Evolutionary conservation across 2,888 invertebrate genomes (phyloP).

Genomic region (Ephialtes manifestator): DNA sequence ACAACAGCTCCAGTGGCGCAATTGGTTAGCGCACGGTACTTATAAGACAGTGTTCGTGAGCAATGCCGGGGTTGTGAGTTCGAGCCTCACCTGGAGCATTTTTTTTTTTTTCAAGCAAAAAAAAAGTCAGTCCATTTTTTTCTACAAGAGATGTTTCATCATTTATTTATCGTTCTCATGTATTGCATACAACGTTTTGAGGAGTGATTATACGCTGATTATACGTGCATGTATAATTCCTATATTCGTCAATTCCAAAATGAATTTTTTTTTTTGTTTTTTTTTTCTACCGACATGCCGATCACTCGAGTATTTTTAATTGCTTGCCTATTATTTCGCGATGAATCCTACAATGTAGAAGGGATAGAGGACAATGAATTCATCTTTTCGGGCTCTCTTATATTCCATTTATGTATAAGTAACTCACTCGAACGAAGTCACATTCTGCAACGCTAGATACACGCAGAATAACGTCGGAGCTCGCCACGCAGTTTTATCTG

Average conservation of each 20-base stretch:
- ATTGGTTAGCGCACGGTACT: constrained; percentile 99
- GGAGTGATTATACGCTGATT: constrained; percentile 14
- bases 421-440: constrained; percentile 6
- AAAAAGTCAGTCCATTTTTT: background rate
- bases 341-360: constrained; percentile 4
- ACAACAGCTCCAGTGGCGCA: constrained; percentile 97
- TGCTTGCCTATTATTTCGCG: constrained; percentile 11
- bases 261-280: constrained; percentile 44
- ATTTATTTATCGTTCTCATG: constrained; percentile 25
- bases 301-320: constrained; percentile 30
- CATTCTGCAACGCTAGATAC: background rate
- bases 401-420: constrained; percentile 11
- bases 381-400: background rate
- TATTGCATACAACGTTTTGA: constrained; percentile 26
- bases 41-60: constrained; percentile 99
- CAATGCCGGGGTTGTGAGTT: constrained; percentile 99
- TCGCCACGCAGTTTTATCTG: background rate
- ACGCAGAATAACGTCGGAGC: background rate
- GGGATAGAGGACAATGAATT: constrained; percentile 10
- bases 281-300: constrained; percentile 12
- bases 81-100: constrained; percentile 99
- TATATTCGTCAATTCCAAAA: constrained; percentile 60
- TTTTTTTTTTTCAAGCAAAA: constrained; percentile 83
- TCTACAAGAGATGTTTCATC: constrained; percentile 33
- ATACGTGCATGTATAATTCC: constrained; percentile 21